Conservation (phyloP, 2,113 vertebrate species). For the Haemorhous mexicanus region DNA sequence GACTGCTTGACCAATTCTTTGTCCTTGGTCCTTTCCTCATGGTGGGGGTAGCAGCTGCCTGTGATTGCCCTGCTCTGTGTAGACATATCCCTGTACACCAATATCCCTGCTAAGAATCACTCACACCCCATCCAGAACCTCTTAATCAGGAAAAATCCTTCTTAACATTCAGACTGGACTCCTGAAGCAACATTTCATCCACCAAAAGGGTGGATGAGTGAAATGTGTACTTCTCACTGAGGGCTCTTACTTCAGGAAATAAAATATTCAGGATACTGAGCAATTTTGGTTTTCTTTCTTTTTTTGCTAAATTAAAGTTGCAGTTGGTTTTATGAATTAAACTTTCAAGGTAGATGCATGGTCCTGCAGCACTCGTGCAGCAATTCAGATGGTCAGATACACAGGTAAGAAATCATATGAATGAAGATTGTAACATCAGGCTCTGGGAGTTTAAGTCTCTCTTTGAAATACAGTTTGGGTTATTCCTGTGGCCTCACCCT, state of each 20-base stretch:
- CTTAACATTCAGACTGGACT: background rate
- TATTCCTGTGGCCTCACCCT: background rate
- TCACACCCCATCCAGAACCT: background rate
- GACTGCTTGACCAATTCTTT: background rate
- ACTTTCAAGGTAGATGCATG: background rate
- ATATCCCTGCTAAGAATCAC: background rate
- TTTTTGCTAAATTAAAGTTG: background rate
- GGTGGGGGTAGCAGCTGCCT: background rate
- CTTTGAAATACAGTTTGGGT: background rate
- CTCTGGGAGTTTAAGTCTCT: background rate
- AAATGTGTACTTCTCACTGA: background rate
- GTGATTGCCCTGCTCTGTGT: background rate
- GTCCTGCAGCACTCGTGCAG: background rate
- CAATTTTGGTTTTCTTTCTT: background rate
- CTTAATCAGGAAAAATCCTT: background rate
- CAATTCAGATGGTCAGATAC: background rate
- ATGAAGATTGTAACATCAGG: background rate
- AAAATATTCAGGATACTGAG: background rate
- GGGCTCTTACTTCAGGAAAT: background rate
- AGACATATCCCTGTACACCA: background rate
- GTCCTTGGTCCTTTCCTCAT: background rate
- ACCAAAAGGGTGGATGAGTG: background rate
- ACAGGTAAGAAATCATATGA: background rate
- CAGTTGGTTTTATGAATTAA: background rate
- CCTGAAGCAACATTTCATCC: background rate